Percentiles rank a stretch among this genome's conserved stretches.
Evolutionary conservation across 2,797 vertebrate species (phyloP).

Genomic region (Sphaeramia orbicularis): DNA sequence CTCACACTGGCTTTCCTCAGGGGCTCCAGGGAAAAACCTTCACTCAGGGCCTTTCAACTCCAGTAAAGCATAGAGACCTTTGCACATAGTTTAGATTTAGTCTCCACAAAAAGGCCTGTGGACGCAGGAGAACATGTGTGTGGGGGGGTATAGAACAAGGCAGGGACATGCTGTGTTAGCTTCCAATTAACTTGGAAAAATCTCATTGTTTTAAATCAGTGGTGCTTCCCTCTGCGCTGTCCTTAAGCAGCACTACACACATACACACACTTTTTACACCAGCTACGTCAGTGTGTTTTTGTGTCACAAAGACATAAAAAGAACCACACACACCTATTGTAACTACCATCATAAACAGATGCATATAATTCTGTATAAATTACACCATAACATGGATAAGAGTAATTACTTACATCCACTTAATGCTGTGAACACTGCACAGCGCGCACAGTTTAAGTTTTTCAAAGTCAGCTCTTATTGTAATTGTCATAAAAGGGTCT

Average conservation of each 20-base stretch:
- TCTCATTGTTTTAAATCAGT: conserved; percentile 52
- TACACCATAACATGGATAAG: too few species aligned
- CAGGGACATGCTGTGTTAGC: conserved; percentile 51
- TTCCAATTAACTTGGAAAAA: conserved; percentile 64
- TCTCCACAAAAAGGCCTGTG: conserved; percentile 40
- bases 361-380: too few species aligned
- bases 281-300: neutral
- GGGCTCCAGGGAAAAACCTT: conserved; percentile 29
- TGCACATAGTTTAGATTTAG: conserved; percentile 37
- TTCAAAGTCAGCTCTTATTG: too few species aligned
- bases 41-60: conserved; percentile 59
- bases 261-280: conserved; percentile 22
- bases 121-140: conserved; percentile 34
- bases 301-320: neutral
- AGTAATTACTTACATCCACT: too few species aligned
- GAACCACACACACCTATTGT: neutral
- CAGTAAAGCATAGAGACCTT: conserved; percentile 52
- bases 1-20: conserved; percentile 33
- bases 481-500: too few species aligned
- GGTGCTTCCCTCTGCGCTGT: conserved; percentile 21
- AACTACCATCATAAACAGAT: neutral
- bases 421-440: too few species aligned
- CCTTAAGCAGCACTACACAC: conserved; percentile 6
- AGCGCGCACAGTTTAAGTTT: too few species aligned
- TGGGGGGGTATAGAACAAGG: conserved; percentile 39